Evolutionary conservation across 2,113 vertebrate genomes (phyloP).

Genomic region (Oncorhynchus keta): DNA sequence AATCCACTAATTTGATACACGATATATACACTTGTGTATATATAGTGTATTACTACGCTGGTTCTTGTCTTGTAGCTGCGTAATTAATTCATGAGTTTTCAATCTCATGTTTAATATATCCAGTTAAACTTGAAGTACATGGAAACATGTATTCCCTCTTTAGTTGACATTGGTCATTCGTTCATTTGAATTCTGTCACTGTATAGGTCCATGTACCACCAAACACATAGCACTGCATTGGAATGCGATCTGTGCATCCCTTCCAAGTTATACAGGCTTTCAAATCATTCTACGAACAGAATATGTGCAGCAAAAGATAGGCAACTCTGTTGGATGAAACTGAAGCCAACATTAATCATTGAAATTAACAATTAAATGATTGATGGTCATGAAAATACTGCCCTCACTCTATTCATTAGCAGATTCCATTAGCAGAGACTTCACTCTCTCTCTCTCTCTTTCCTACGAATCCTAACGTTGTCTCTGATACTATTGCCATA

Average conservation of each 20-base stretch:
- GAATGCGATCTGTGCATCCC: background rate
- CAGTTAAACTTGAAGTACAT: constrained; percentile 1
- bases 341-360: constrained; percentile 54
- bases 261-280: background rate
- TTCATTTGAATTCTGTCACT: constrained; percentile 5
- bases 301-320: background rate
- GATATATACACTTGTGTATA: too few relatives aligned
- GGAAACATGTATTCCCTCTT: constrained; percentile 1
- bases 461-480: constrained; percentile 17
- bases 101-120: constrained; percentile 17
- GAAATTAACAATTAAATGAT: constrained; percentile 57
- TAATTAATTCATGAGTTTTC: background rate
- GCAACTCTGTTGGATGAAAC: constrained; percentile 44
- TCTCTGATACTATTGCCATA: constrained; percentile 16
- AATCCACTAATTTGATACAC: too few relatives aligned
- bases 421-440: constrained; percentile 45
- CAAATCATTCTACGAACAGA: background rate
- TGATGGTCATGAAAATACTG: constrained; percentile 51
- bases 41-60: too few relatives aligned
- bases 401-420: constrained; percentile 35
- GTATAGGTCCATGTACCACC: background rate
- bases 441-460: background rate
- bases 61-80: background rate
- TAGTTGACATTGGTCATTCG: background rate
- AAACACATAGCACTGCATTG: background rate